Evolutionary conservation across 2,888 invertebrate species (phyloP).

Genomic region (Heteromyza rotundicornis): DNA sequence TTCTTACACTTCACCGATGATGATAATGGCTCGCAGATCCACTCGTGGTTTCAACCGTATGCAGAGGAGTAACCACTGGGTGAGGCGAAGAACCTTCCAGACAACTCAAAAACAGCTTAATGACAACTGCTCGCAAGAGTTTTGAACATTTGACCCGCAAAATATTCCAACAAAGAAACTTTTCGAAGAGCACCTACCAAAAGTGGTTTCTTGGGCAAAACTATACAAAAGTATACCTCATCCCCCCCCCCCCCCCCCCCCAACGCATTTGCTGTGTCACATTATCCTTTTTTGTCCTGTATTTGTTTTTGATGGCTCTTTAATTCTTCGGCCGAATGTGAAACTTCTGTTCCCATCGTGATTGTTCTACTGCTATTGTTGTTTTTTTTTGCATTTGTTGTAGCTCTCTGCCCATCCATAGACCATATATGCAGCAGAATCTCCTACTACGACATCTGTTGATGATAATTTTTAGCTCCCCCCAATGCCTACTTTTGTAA

Average conservation of each 20-base stretch:
- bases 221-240: background rate
- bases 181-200: no score
- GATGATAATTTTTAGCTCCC: background rate
- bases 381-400: background rate
- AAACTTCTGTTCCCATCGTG: background rate
- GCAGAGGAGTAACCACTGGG: no score
- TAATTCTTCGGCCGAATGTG: no score
- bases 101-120: no score
- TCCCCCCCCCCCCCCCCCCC: background rate
- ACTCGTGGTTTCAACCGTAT: no score
- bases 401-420: background rate
- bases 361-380: background rate
- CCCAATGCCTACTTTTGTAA: no score
- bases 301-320: slow-evolving; percentile 4
- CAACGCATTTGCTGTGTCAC: background rate
- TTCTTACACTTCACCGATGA: background rate
- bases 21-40: no score
- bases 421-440: background rate
- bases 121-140: no score
- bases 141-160: no score
- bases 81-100: no score
- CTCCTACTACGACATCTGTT: background rate
- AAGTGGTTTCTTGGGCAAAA: background rate
- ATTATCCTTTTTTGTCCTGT: background rate
- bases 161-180: no score